A percentile compares a stretch with the other conserved stretches of the same genome.
phyloP scores from a whole-genome alignment of 2,797 vertebrate genomes.

The Catostomus latipinnis region DNA sequence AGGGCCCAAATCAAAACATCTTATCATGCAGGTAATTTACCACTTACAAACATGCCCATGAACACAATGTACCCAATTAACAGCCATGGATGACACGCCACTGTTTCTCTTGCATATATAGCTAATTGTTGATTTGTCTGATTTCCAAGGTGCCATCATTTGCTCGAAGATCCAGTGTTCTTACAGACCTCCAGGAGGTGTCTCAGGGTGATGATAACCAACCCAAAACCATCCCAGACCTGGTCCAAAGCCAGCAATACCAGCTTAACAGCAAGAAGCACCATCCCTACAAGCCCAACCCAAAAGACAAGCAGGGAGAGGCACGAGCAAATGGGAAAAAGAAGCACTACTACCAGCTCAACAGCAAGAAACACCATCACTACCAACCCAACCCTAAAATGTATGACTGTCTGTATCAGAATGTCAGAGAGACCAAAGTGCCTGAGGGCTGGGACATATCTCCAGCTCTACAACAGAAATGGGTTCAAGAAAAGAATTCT shows the following conservation, averaged over 20 bases:
- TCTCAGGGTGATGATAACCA: conserved; percentile 78
- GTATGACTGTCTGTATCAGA: conserved; percentile 84
- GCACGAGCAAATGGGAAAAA: conserved; percentile 84
- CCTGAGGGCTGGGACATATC: conserved; percentile 76
- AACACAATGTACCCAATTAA: not conserved
- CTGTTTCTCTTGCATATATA: conserved; percentile 7
- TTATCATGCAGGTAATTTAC: conserved; percentile 87
- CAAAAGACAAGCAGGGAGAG: conserved; percentile 84
- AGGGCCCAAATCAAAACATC: conserved; percentile 93
- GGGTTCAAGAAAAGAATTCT: conserved; percentile 83
- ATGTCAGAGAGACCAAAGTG: conserved; percentile 77
- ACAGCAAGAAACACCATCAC: conserved; percentile 95
- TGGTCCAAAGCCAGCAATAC: conserved; percentile 85
- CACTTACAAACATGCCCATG: not conserved
- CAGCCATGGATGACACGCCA: not conserved
- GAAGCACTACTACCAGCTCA: conserved; percentile 92
- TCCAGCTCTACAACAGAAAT: conserved; percentile 83
- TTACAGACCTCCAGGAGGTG: conserved; percentile 86
- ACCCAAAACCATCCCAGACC: conserved; percentile 75
- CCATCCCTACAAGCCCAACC: conserved; percentile 91
- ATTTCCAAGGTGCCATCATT: conserved; percentile 89
- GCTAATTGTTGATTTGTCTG: not conserved
- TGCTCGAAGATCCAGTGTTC: conserved; percentile 89
- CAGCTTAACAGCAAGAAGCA: conserved; percentile 94
- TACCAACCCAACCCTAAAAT: conserved; percentile 92